Evolutionary conservation across 2,888 invertebrate species (phyloP), one percentile per base, ranked within the genome.

Genomic region (Eilema depressum): DNA sequence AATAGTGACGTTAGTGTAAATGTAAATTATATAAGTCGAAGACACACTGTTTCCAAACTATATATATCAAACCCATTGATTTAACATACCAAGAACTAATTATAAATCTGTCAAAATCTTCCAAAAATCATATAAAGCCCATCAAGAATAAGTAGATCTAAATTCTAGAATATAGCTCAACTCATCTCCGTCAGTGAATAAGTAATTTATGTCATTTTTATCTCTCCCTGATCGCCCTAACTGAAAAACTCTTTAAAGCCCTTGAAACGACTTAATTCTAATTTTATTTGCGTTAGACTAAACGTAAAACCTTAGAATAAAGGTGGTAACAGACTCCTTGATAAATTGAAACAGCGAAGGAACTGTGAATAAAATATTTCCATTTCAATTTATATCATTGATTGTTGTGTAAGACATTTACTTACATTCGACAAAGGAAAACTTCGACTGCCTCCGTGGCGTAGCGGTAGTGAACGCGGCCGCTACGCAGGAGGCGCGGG

Each of bases 201-300:
- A 53, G 53, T 20, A 53, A 53, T n/a, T 53, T 47, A 0, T 20
- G 1, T 47, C 7, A 4, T 20, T 47, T 53, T n/a, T n/a, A n/a
- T 53, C 2, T 53, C 53, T n/a, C 53, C n/a, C 10, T 53, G n/a
- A 53, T 53, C 53, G 53, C 53, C 8, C n/a, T 53, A 53, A 53
- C n/a, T 53, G 53, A 53, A 53, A 47, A 53, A 53, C 53, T 53
- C 53, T 53, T 53, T n/a, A 53, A 53, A n/a, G 53, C 20, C 53
- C n/a, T 10, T 8, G 53, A n/a, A 53, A 53, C 53, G n/a, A 53
- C n/a, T 53, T 53, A 53, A 53, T 53, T 53, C 53, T n/a, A n/a
- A n/a, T n/a, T n/a, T 53, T 53, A n/a, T 53, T 53, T 53, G 53
- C n/a, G n/a, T 53, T n/a, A 53, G 53, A 2, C 53, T 53, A 8